Base-by-base conservation (phyloP, 2,113 vertebrate genomes). In the Rhegmatorhina hoffmannsi region DNA sequence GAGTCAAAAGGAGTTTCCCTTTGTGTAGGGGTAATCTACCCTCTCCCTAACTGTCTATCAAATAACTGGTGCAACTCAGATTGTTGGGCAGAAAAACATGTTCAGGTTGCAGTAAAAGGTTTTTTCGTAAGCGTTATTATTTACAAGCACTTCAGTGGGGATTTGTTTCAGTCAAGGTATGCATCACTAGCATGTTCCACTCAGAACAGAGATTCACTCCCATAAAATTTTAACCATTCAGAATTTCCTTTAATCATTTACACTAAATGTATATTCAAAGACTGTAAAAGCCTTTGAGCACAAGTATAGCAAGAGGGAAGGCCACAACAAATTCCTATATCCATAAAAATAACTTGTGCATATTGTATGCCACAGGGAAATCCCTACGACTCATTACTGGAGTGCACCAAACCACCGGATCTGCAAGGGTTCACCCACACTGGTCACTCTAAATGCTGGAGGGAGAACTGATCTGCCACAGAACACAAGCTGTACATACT, bases 1-100 rank as follows among this genome's bases (percentile, higher is more conserved):
- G 95, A 98, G 91, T 96, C 95, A 97, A 84, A 93, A 69, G 74
- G 90, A 96, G 83, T 62, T 97, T 97, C 72, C 60, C 88, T 94
- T 96, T 63, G n/a, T 36, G 62, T 79, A 87, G 87, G 50, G 49
- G 50, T 67, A 31, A 77, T 6, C 55, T 69, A 44, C 21, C 31
- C 58, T 89, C 63, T 73, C 56, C 58, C 66, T 56, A 77, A 29
- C 28, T 34, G 25, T 43, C 88, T 85, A 38, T 63, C 53, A 85
- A 64, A 67, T 62, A 81, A 84, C 34, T 24, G n/a, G 3, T 40
- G 26, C 29, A 28, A 78, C 60, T 77, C 59, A 60, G 75, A 89
- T 91, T 58, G 15, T 31, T 70, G 31, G 63, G 43, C 69, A 82
- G 43, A 92, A 70, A 83, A 90, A 79, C 43, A 87, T 5, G 11